phyloP scores from a whole-genome alignment of 1,140 invertebrate genomes.

The Temnothorax longispinosus region DNA sequence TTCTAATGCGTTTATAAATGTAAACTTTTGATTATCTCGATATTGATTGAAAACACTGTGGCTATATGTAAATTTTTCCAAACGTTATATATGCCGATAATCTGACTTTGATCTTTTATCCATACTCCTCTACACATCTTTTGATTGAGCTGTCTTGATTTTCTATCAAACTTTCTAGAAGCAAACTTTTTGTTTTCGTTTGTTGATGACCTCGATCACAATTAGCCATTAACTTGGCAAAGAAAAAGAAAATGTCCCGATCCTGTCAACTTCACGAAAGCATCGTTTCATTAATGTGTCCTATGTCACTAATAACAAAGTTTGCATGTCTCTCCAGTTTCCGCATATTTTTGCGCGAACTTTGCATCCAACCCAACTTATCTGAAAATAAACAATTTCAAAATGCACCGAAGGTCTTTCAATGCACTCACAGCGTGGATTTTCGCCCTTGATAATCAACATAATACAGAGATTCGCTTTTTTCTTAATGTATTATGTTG shows the following conservation, averaged over 20 bases:
- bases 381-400: slow-evolving; percentile 51
- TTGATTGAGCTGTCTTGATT: slow-evolving; percentile 57
- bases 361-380: slow-evolving; percentile 41
- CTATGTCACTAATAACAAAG: slow-evolving; percentile 39
- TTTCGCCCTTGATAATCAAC: not conserved
- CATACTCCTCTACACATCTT: slow-evolving; percentile 35
- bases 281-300: not conserved
- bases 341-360: slow-evolving; percentile 12
- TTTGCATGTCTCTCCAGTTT: slow-evolving; percentile 28
- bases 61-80: slow-evolving; percentile 63
- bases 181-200: slow-evolving; percentile 28
- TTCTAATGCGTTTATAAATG: slow-evolving; percentile 30
- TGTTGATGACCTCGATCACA: not conserved
- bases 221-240: not conserved
- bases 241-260: not conserved
- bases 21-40: slow-evolving; percentile 35
- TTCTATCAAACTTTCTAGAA: not conserved
- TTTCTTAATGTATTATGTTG: not conserved
- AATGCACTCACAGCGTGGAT: slow-evolving; percentile 26
- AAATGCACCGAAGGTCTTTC: slow-evolving; percentile 16
- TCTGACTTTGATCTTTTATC: slow-evolving; percentile 51
- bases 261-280: slow-evolving; percentile 26
- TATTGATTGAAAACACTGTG: slow-evolving; percentile 31
- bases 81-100: slow-evolving; percentile 48
- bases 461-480: not conserved